phyloP scores from a whole-genome alignment of 2,113 vertebrate species.

The Gasterosteus nipponicus region DNA sequence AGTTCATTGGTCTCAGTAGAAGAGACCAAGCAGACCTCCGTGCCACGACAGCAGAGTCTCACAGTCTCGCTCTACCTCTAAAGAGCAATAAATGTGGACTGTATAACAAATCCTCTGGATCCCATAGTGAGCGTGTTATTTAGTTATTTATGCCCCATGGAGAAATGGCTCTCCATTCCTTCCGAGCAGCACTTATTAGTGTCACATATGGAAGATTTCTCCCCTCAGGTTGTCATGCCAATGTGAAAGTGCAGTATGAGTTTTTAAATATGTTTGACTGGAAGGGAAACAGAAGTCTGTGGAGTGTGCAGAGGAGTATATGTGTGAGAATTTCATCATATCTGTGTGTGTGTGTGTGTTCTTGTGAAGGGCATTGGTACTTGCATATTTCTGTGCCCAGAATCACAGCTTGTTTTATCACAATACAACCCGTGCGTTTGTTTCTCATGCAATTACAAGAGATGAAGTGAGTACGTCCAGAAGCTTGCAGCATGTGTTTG shows the following conservation, averaged over 20 bases:
- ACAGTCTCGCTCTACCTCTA: slow-evolving; percentile 38
- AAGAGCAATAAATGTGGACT: slow-evolving; percentile 64
- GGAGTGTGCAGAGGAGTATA: slow-evolving; percentile 17
- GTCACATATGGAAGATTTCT: slow-evolving; percentile 71
- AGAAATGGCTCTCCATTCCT: slow-evolving; percentile 55
- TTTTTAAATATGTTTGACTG: slow-evolving; percentile 66
- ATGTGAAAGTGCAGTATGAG: slow-evolving; percentile 53
- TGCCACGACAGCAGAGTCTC: slow-evolving; percentile 25
- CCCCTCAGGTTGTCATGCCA: slow-evolving; percentile 65
- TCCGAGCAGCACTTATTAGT: slow-evolving; percentile 68
- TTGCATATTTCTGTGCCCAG: slow-evolving; percentile 21
- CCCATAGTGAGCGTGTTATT: slow-evolving; percentile 57
- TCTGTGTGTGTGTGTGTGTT: slow-evolving; percentile 2
- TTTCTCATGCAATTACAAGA: slow-evolving; percentile 7
- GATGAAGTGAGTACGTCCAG: slow-evolving; percentile 16
- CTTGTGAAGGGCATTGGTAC: slow-evolving; percentile 15
- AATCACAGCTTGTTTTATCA: slow-evolving; percentile 40
- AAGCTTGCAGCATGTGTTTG: neutral
- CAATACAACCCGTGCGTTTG: slow-evolving; percentile 14
- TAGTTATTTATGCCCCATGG: slow-evolving; percentile 68
- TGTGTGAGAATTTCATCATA: slow-evolving; percentile 18
- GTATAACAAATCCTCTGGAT: slow-evolving; percentile 64
- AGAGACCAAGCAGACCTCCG: slow-evolving; percentile 38
- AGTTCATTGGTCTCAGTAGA: slow-evolving; percentile 64
- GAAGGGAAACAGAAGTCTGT: slow-evolving; percentile 43